These are phyloP conservation scores for Thamnophis elegans DNA, from an alignment of 2,797 vertebrate species.

Conservation along the genomic window DNA sequence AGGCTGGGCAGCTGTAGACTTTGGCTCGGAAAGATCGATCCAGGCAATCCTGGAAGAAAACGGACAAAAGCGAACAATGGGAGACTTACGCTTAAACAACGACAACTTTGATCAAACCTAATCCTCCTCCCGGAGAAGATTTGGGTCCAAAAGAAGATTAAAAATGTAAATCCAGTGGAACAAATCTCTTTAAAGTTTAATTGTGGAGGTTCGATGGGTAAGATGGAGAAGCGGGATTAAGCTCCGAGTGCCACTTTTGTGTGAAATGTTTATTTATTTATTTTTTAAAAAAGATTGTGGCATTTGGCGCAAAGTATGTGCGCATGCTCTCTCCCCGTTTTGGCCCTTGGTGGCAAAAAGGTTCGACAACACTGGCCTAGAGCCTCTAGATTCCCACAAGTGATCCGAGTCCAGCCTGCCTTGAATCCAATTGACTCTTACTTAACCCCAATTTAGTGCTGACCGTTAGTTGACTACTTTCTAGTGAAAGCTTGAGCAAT, in stretches of 20 bases:
- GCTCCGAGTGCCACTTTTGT: not conserved
- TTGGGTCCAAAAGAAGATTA: not conserved
- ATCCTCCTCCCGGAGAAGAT: not conserved
- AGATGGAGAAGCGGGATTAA: not conserved
- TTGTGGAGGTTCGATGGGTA: not conserved
- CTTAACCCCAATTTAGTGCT: not conserved
- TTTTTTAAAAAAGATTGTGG: no score
- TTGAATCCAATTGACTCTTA: not conserved
- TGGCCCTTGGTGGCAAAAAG: no score
- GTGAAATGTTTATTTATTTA: not conserved
- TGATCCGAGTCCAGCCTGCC: not conserved
- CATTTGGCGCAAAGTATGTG: no score
- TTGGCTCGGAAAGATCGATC: constrained; percentile 93
- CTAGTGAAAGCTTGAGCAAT: not conserved
- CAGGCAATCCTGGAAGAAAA: constrained; percentile 83
- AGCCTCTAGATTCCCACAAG: no score
- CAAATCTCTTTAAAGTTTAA: not conserved
- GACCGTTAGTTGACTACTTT: not conserved
- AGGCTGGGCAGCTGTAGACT: constrained; percentile 94
- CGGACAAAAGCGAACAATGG: not conserved
- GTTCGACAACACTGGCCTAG: no score
- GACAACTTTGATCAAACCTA: not conserved
- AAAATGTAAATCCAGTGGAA: not conserved
- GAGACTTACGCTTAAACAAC: not conserved
- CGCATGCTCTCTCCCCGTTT: no score